Evolutionary conservation across 2,888 invertebrate species (phyloP).

Genomic region (Allolobophora icterica): DNA sequence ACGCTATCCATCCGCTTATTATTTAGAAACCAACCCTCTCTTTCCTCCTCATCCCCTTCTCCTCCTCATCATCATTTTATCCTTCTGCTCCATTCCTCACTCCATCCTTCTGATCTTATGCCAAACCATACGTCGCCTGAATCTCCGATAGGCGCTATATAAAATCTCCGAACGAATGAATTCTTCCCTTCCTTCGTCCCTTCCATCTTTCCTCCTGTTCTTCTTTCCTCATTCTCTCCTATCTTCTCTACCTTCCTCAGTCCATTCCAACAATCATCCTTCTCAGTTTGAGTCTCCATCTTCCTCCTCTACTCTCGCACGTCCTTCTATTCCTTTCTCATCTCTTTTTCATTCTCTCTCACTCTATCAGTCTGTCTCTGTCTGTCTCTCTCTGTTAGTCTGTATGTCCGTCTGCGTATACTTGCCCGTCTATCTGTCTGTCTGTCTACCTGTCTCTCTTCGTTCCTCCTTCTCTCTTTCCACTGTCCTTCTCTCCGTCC

Average conservation of each 20-base stretch:
- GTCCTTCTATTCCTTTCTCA: background rate
- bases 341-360: no score
- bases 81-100: background rate
- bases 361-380: no score
- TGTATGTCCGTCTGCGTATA: background rate
- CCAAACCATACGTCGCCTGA: background rate
- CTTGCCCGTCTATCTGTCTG: background rate
- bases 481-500: background rate
- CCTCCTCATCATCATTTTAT: background rate
- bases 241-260: background rate
- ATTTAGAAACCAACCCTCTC: background rate
- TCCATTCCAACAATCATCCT: no score
- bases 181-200: background rate
- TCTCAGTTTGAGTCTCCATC: no score
- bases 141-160: no score
- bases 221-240: background rate
- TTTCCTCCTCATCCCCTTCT: no score
- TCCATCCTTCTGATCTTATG: background rate
- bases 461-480: background rate
- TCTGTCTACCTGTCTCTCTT: background rate
- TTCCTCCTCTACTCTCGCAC: no score
- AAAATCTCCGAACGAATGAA: no score
- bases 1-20: background rate
- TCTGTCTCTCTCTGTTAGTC: no score
- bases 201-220: background rate